A percentile compares a stretch with the other conserved stretches of the same genome.
phyloP scores from a whole-genome alignment of 2,797 vertebrate genomes.

The Notoglanidium macrostoma region DNA sequence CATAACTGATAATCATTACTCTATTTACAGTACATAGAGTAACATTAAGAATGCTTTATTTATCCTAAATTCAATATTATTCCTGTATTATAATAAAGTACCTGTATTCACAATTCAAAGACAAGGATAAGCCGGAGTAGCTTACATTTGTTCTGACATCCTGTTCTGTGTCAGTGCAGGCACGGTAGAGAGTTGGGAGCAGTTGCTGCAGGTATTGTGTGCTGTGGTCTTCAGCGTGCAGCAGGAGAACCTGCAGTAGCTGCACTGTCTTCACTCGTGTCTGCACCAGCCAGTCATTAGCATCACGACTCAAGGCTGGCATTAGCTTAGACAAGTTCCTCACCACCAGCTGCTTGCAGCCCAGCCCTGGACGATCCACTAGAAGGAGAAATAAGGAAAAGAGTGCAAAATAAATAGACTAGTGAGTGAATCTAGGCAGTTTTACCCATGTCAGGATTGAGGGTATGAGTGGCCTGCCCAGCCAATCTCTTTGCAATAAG shows the following conservation, averaged over 20 bases:
- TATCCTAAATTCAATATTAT: too few species aligned
- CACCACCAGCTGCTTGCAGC: constrained; percentile 90
- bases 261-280: constrained; percentile 86
- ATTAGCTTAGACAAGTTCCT: constrained; percentile 88
- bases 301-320: constrained; percentile 83
- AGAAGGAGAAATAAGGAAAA: neutral
- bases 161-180: constrained; percentile 79
- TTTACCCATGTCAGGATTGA: neutral
- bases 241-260: constrained; percentile 81
- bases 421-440: neutral
- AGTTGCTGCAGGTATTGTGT: constrained; percentile 89
- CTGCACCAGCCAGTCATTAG: constrained; percentile 86
- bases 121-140: constrained; percentile 4
- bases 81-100: too few species aligned
- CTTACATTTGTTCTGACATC: constrained; percentile 84
- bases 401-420: neutral
- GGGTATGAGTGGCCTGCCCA: neutral
- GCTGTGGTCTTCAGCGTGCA: constrained; percentile 89
- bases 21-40: too few species aligned
- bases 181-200: constrained; percentile 79
- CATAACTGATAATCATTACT: too few species aligned
- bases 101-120: too few species aligned
- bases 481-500: too few species aligned
- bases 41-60: too few species aligned
- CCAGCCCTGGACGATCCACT: constrained; percentile 86